phyloP scores from a whole-genome alignment of 2,888 invertebrate genomes.

The Achlya flavicornis region DNA sequence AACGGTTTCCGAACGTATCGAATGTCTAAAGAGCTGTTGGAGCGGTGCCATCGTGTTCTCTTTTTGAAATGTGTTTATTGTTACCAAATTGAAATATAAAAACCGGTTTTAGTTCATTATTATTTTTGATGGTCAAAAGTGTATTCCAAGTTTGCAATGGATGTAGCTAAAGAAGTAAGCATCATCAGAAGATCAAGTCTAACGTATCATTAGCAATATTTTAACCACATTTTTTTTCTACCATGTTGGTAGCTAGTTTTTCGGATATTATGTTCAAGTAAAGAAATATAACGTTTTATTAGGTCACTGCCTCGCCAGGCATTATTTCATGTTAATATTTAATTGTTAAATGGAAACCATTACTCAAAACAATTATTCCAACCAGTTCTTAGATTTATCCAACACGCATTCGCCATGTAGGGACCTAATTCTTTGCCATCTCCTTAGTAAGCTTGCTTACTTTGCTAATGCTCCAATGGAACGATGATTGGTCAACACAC shows the following conservation, averaged over 20 bases:
- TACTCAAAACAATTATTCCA: not conserved
- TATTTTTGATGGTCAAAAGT: not conserved
- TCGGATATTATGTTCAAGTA: no score
- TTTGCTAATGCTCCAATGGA: no score
- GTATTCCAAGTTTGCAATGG: no score
- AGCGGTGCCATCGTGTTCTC: constrained; percentile 11
- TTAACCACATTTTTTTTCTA: no score
- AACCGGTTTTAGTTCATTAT: not conserved
- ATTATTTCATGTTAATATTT: not conserved
- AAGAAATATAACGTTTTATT: no score
- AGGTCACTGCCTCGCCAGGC: not conserved
- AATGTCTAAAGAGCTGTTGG: constrained; percentile 20
- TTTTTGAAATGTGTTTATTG: constrained; percentile 9
- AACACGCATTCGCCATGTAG: not conserved
- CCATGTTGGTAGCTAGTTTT: no score
- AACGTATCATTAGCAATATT: no score
- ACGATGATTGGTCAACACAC: no score
- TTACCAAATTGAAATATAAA: constrained; percentile 7
- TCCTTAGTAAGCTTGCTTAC: no score
- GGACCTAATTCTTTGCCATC: not conserved
- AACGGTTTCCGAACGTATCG: constrained; percentile 35
- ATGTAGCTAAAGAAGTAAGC: no score
- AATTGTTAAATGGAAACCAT: not conserved
- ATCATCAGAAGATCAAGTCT: no score
- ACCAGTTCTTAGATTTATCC: not conserved